Evolutionary conservation across 1,140 invertebrate species (phyloP).

Genomic region (Pseudomyrmex sp.): DNA sequence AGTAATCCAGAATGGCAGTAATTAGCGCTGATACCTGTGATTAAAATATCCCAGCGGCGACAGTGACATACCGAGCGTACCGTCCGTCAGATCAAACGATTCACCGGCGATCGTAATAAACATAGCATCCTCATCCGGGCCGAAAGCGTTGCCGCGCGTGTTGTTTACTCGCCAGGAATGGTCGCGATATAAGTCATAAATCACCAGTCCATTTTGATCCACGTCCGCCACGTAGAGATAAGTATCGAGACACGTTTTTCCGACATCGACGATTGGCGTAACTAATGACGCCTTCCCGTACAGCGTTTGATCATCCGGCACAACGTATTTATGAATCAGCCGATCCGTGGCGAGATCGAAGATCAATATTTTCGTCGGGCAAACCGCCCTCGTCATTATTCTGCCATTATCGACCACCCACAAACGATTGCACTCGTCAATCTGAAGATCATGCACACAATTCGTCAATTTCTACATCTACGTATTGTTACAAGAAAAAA

Average conservation of each 20-base stretch:
- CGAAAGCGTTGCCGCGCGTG: conserved; percentile 82
- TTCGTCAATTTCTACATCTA: not conserved
- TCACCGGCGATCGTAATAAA: conserved; percentile 83
- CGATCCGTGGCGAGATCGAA: conserved; percentile 86
- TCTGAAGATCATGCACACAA: conserved; percentile 80
- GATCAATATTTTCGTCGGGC: conserved; percentile 86
- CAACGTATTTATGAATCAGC: conserved; percentile 84
- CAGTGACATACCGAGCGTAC: conserved; percentile 82
- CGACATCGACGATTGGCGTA: conserved; percentile 82
- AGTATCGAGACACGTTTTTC: conserved; percentile 80
- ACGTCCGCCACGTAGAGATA: conserved; percentile 84
- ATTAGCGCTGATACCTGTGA: conserved; percentile 75
- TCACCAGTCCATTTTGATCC: conserved; percentile 81
- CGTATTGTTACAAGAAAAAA: not conserved
- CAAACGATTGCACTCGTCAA: conserved; percentile 87
- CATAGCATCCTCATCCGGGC: conserved; percentile 80
- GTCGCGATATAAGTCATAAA: conserved; percentile 79
- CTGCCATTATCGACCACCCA: conserved; percentile 87
- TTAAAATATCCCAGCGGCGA: conserved; percentile 81
- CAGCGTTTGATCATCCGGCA: conserved; percentile 79
- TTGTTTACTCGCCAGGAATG: conserved; percentile 83
- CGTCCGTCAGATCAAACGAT: conserved; percentile 81
- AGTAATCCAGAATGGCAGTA: not conserved
- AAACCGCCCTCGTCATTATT: conserved; percentile 80
- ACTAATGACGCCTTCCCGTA: conserved; percentile 79